Percentiles rank a stretch among this genome's conserved stretches.
Evolutionary conservation across 2,113 vertebrate species (phyloP).

Genomic region (Oxyura jamaicensis): DNA sequence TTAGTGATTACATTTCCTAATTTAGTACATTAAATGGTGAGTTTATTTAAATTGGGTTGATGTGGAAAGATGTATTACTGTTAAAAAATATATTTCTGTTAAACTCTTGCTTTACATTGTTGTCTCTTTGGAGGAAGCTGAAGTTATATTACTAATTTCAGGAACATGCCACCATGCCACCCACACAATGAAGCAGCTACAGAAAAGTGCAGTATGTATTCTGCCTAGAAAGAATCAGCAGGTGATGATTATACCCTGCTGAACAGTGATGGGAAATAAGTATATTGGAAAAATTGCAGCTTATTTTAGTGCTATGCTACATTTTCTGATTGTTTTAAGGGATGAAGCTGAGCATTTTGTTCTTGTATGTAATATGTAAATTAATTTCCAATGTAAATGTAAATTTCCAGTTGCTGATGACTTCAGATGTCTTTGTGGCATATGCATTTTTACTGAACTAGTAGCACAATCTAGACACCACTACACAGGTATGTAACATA

Average conservation of each 20-base stretch:
- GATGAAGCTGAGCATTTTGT: not conserved
- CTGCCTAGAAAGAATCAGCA: slow-evolving; percentile 43
- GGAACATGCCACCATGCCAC: not conserved
- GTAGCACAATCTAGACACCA: not conserved
- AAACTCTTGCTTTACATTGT: not conserved
- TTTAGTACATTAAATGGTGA: not conserved
- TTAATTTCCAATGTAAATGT: not conserved
- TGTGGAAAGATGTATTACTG: not conserved
- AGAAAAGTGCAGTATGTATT: slow-evolving; percentile 50
- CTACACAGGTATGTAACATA: not conserved
- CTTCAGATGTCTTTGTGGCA: not conserved
- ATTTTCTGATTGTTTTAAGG: slow-evolving; percentile 8
- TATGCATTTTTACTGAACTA: not conserved
- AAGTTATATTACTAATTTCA: slow-evolving; percentile 57
- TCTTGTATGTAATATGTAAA: not conserved
- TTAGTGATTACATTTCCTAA: not conserved
- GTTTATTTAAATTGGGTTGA: not conserved
- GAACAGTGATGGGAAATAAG: slow-evolving; percentile 45
- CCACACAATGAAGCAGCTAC: slow-evolving; percentile 40
- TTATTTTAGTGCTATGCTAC: slow-evolving; percentile 31
- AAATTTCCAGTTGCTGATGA: not conserved
- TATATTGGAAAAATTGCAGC: not conserved
- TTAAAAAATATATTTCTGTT: not conserved
- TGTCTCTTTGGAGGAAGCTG: slow-evolving; percentile 19
- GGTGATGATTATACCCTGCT: slow-evolving; percentile 61